These are phyloP conservation scores for Myxocyprinus asiaticus DNA, from an alignment of 2,113 vertebrate genomes.

Conservation along the genomic window DNA sequence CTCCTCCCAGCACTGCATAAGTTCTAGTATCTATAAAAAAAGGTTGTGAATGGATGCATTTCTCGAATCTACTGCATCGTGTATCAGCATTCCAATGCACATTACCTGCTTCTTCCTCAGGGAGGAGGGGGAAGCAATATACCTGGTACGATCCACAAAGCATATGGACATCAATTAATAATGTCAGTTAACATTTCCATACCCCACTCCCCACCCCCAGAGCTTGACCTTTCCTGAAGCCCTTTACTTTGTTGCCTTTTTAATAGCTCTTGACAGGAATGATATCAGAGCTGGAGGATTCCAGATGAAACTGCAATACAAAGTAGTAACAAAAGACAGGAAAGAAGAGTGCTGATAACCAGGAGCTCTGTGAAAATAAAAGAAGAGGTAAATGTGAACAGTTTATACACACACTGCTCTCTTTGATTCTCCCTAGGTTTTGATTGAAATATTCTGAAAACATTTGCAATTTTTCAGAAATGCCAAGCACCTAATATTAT, in stretches of 20 bases:
- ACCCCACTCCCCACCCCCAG: neutral
- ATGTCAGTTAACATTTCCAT: conserved; percentile 27
- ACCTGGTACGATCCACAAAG: neutral
- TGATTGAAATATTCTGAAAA: neutral
- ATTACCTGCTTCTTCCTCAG: neutral
- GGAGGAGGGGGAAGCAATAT: neutral
- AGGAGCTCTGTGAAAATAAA: neutral
- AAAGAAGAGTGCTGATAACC: conserved; percentile 38
- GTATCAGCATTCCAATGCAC: neutral
- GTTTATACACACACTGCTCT: neutral
- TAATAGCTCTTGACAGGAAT: conserved; percentile 34
- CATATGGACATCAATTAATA: conserved; percentile 30
- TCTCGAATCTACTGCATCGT: neutral
- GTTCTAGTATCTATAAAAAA: neutral
- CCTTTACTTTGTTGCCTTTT: conserved; percentile 33
- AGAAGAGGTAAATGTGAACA: neutral
- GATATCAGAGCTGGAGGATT: conserved; percentile 25
- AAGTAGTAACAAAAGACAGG: conserved; percentile 43
- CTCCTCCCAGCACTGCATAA: conserved; percentile 32
- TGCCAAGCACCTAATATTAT: neutral
- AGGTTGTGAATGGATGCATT: neutral
- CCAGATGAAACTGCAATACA: conserved; percentile 37
- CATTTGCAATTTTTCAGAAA: neutral
- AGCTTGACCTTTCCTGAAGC: conserved; percentile 31
- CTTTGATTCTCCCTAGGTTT: neutral